Base-by-base conservation (phyloP, 2,113 vertebrate species). In the Seriola aureovittata region DNA sequence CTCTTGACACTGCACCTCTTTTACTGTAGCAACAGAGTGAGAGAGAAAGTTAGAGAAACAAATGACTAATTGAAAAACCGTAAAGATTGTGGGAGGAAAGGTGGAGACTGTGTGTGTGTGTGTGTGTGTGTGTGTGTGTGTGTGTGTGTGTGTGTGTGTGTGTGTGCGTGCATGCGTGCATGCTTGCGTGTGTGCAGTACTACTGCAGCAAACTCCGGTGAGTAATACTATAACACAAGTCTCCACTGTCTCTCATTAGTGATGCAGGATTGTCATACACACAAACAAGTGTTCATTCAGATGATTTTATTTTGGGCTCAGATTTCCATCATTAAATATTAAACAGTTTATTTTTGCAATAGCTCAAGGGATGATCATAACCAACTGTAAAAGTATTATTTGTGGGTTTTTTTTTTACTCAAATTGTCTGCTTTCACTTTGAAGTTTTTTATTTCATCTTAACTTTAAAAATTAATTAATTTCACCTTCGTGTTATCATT, bases 261-360 rank as follows among this genome's bases (percentile, higher is more conserved):
- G 19, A 60, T 65, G 66, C 66, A 68, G 2, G 17, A 8, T 54
- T 80, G 60, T 25, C 9, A 57, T 57, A 2, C 62, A 66, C 25
- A 70, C 34, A 32, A 34, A 65, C 40, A 59, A 8, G 50, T n/a
- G 42, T 10, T 57, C 50, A 70, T 4, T 16, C 58, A 2, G 3
- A 70, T 55, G 19, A 52, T 80, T 64, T 65, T 84, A 75, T 66
- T 70, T 79, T 67, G 32, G 29, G 34, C 21, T 54, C 23, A 36
- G 67, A 29, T 66, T 66, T 64, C 16, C 63, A 17, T 19, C 25
- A 44, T 87, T 32, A 75, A 87, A 80, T 71, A 74, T 81, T 50
- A 19, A 81, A 50, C 0, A 40, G 63, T 89, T 75, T 73, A 68
- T 77, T 79, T 73, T 75, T 70, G 25, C 16, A 23, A 58, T 1